Base-by-base conservation (phyloP, 2,888 invertebrate genomes). In the Philereme vetulata region DNA sequence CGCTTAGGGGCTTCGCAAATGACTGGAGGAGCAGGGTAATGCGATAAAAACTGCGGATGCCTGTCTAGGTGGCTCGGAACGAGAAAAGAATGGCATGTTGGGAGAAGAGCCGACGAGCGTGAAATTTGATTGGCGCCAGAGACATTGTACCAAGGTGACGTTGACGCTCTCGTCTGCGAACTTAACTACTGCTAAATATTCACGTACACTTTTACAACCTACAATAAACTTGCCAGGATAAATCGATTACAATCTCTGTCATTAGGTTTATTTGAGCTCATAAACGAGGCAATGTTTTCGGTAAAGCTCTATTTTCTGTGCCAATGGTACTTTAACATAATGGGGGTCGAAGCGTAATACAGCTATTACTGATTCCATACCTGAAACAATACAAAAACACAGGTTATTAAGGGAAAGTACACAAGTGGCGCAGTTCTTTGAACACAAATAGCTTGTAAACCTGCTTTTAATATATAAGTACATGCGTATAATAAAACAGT, bases 41-140 rank as follows among this genome's bases (percentile, higher is more conserved):
- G 75, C 78, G 85, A 89, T 89, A 89, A 88, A 88, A 89, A 88
- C 80, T 78, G 77, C 75, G 76, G 77, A 77, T 75, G 74, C 72
- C 71, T 77, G 75, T 76, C 80, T 77, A 71, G 73, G 72, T 70
- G 74, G 66, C 73, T 71, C 60, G 71, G 62, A 75, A 76, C 73
- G 78, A 76, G 78, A 78, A 80, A 80, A 74, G 78, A 84, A 83
- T 80, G 73, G 68, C 74, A 77, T 75, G 78, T 80, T 74, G 67
- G 71, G 66, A 75, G 74, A 74, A 71, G 77, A 71, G 75, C 72
- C 75, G 80, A 78, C 81, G 77, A 77, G 79, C 78, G 79, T 83
- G 80, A 85, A 85, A 83, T 86, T 84, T 84, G 77, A 84, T 85
- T 81, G 81, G 72, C 79, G 67, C 72, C 68, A 72, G 72, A 77